Percentiles rank a stretch among this genome's conserved stretches.
These are phyloP conservation scores for Imbricaverruca yamaguchii DNA, from an alignment of 2,888 invertebrate genomes.

Conservation along the genomic window DNA sequence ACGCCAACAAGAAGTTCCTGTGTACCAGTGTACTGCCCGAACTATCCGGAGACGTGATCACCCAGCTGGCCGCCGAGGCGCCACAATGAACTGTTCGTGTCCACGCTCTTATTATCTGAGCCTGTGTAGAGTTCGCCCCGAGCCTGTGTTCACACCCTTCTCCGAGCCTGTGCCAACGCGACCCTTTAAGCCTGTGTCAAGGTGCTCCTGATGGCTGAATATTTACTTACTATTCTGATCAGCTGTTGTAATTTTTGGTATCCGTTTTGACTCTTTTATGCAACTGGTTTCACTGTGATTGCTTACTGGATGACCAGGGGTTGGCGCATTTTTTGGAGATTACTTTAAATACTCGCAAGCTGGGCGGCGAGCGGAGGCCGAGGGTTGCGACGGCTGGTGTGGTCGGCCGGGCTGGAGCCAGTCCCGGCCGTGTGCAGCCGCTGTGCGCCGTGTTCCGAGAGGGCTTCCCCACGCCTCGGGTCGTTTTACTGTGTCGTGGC, in stretches of 20 bases:
- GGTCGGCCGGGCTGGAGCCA: neutral
- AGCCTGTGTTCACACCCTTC: too few species aligned
- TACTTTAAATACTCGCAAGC: neutral
- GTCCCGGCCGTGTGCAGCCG: neutral
- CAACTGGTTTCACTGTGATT: neutral
- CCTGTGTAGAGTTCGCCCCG: too few species aligned
- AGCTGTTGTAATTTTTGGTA: neutral
- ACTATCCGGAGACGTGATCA: constrained; percentile 36
- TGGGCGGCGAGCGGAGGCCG: neutral
- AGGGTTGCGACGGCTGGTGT: too few species aligned
- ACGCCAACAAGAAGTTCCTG: constrained; percentile 43
- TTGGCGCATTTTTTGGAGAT: constrained; percentile 6
- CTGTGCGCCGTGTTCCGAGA: neutral
- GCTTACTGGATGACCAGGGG: neutral
- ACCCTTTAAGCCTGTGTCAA: too few species aligned
- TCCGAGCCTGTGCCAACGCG: too few species aligned
- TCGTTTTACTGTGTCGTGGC: neutral
- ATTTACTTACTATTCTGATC: too few species aligned
- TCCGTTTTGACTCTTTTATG: neutral
- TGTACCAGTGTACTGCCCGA: constrained; percentile 42
- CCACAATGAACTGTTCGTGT: neutral
- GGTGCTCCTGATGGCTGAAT: too few species aligned
- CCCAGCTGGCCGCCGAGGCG: constrained; percentile 34
- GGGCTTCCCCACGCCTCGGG: neutral
- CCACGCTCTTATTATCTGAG: too few species aligned